Percentiles rank a stretch among this genome's conserved stretches.
phyloP scores from a whole-genome alignment of 2,888 invertebrate genomes.

The Hypena proboscidalis region DNA sequence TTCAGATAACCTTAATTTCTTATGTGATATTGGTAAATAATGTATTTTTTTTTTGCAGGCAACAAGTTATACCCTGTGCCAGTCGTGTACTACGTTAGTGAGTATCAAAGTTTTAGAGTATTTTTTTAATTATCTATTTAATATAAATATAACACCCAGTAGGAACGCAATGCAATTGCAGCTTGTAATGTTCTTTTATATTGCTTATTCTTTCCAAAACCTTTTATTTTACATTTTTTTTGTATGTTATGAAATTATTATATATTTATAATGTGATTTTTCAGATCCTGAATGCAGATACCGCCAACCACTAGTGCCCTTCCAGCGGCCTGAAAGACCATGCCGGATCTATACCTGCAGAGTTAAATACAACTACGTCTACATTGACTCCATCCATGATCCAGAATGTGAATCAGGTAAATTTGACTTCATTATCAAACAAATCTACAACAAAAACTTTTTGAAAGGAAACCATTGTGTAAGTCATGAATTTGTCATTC shows the following conservation, averaged over 20 bases:
- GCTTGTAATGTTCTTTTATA: too few species aligned
- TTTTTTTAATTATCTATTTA: too few species aligned
- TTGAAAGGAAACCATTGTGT: too few species aligned
- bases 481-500: too few species aligned
- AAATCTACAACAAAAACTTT: too few species aligned
- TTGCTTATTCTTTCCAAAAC: too few species aligned
- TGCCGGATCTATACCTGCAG: slow-evolving; percentile 65
- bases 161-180: too few species aligned
- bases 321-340: slow-evolving; percentile 51
- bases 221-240: too few species aligned
- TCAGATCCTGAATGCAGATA: slow-evolving; percentile 65
- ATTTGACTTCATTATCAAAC: background rate
- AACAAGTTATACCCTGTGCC: slow-evolving; percentile 59
- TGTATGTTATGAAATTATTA: too few species aligned
- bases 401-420: slow-evolving; percentile 20
- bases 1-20: background rate
- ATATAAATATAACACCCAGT: too few species aligned
- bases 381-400: slow-evolving; percentile 50
- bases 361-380: slow-evolving; percentile 70
- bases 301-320: slow-evolving; percentile 55
- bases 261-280: too few species aligned
- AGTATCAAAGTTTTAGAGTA: slow-evolving; percentile 39
- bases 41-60: slow-evolving; percentile 49
- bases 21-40: background rate
- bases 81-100: slow-evolving; percentile 65